Evolutionary conservation across 2,113 vertebrate genomes (phyloP).

Genomic region (Macquaria ambigua): DNA sequence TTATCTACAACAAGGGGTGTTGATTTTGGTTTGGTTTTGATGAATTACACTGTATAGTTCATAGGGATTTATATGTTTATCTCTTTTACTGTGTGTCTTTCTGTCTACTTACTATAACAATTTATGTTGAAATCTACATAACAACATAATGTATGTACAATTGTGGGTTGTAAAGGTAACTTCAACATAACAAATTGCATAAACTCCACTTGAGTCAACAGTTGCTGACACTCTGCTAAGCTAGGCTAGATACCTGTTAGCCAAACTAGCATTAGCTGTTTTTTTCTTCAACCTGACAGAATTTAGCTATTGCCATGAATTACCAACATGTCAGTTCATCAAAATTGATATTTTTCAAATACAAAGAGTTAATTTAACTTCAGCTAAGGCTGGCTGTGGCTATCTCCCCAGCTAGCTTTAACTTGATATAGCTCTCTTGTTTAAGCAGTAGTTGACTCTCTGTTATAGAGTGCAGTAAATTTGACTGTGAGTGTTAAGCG

Average conservation of each 20-base stretch:
- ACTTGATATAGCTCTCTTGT: background rate
- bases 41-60: too few relatives aligned
- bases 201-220: background rate
- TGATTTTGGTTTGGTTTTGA: background rate
- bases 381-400: background rate
- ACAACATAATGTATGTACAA: background rate
- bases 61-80: too few relatives aligned
- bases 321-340: background rate
- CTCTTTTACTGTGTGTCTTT: background rate
- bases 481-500: background rate
- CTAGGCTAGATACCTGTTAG: background rate
- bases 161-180: background rate
- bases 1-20: background rate
- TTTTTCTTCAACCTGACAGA: background rate
- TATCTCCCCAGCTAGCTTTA: background rate
- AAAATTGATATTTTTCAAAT: background rate
- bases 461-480: background rate
- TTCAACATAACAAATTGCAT: background rate
- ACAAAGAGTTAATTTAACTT: background rate
- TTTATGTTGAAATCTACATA: background rate
- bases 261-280: too few relatives aligned
- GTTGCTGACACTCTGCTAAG: background rate
- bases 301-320: background rate
- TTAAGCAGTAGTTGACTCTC: background rate
- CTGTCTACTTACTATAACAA: background rate